Conservation (phyloP, 1,140 invertebrate species). For the Platyscapa corneri region DNA sequence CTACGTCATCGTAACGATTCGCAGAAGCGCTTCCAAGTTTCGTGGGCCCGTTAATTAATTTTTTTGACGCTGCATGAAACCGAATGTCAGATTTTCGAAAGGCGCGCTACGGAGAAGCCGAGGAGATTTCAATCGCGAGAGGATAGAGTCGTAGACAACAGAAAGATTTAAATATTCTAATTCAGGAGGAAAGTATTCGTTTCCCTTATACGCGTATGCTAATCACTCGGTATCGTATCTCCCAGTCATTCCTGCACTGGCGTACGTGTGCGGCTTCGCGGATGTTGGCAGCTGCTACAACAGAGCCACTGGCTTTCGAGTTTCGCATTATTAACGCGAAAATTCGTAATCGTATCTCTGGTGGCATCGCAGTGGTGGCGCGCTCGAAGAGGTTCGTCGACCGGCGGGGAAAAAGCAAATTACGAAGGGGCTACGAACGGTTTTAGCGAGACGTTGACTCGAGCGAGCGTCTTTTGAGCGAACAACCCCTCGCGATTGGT, state of each 20-base stretch:
- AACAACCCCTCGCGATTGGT: too few species aligned
- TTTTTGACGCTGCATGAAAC: background rate
- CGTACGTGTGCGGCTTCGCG: background rate
- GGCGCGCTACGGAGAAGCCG: background rate
- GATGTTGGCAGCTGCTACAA: background rate
- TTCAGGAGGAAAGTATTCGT: background rate
- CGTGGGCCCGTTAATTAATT: background rate
- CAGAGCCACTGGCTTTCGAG: background rate
- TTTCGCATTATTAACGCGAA: background rate
- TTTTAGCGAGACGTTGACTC: background rate
- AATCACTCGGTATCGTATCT: background rate
- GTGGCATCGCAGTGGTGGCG: too few species aligned
- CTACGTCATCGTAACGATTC: background rate
- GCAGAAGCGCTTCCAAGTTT: background rate
- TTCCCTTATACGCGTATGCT: background rate
- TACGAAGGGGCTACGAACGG: too few species aligned
- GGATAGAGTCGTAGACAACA: background rate
- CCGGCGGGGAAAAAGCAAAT: too few species aligned
- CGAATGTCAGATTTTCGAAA: background rate
- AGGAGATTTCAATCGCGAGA: background rate
- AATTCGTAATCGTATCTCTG: background rate
- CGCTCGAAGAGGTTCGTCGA: too few species aligned
- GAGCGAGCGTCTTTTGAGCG: background rate
- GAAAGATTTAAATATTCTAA: conserved; percentile 13
- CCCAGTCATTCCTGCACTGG: background rate